Percentiles rank a stretch among this genome's conserved stretches.
These are phyloP conservation scores for Carassius auratus DNA, from an alignment of 2,113 vertebrate species.

Conservation along the genomic window DNA sequence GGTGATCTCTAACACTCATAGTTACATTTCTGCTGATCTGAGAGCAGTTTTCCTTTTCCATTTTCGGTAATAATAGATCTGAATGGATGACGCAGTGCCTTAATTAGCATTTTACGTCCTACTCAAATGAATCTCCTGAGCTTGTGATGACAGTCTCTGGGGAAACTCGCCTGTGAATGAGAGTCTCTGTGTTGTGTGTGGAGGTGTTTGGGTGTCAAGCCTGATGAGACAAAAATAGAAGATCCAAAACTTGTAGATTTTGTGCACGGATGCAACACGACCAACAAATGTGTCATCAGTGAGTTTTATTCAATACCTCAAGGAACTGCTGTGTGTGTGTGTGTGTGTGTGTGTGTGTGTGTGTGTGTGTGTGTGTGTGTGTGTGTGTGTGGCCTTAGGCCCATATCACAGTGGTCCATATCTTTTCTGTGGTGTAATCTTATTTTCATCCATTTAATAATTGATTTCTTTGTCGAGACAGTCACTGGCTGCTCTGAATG, in stretches of 20 bases:
- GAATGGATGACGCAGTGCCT: not conserved
- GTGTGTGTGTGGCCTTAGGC: not conserved
- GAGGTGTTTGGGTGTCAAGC: conserved; percentile 15
- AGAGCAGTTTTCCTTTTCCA: not conserved
- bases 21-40: conserved; percentile 1
- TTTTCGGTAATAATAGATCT: not conserved
- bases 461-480: not conserved
- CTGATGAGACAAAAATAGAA: not conserved
- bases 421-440: not conserved
- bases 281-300: not conserved
- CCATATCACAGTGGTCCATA: not conserved
- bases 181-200: not conserved
- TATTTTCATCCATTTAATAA: conserved; percentile 24
- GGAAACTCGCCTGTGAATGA: not conserved
- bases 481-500: conserved; percentile 24
- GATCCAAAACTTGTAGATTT: not conserved
- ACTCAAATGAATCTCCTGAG: not conserved
- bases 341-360: not conserved
- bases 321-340: not conserved
- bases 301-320: not conserved
- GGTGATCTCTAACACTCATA: not conserved
- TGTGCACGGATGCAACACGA: not conserved
- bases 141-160: too few species aligned
- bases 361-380: not conserved
- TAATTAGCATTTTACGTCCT: not conserved